Evolutionary conservation across 2,797 vertebrate genomes (phyloP).

Genomic region (Pteropus rufus): DNA sequence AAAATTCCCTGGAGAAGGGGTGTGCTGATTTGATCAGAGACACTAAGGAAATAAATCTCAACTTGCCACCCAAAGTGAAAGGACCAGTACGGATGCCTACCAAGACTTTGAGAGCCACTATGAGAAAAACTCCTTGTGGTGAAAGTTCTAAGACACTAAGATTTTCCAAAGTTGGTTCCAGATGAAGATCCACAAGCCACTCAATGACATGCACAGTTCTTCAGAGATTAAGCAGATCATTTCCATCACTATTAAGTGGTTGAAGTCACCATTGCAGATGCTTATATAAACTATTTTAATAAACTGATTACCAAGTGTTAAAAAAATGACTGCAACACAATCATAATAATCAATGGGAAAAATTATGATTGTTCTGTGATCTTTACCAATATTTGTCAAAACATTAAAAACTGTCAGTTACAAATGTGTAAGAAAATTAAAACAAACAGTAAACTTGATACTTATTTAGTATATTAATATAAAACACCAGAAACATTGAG

Average conservation of each 20-base stretch:
- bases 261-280: not conserved
- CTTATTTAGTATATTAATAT: not conserved
- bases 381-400: not conserved
- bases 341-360: not conserved
- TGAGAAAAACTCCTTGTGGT: not conserved
- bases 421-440: not conserved
- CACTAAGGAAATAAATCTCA: not conserved
- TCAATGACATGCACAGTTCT: not conserved
- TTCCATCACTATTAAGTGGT: not conserved
- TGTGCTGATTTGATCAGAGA: not conserved
- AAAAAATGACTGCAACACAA: not conserved
- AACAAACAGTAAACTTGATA: not conserved
- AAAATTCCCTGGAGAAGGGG: not conserved
- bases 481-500: not conserved
- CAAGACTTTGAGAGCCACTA: not conserved
- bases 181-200: not conserved
- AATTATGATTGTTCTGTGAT: not conserved
- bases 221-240: not conserved
- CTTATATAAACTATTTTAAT: not conserved
- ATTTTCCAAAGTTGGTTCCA: not conserved
- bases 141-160: not conserved
- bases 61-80: not conserved
- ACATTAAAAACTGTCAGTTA: not conserved
- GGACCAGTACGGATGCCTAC: not conserved
- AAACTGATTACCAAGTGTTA: not conserved